These are phyloP conservation scores for Prinia subflava DNA, from an alignment of 2,113 vertebrate genomes.

Conservation along the genomic window DNA sequence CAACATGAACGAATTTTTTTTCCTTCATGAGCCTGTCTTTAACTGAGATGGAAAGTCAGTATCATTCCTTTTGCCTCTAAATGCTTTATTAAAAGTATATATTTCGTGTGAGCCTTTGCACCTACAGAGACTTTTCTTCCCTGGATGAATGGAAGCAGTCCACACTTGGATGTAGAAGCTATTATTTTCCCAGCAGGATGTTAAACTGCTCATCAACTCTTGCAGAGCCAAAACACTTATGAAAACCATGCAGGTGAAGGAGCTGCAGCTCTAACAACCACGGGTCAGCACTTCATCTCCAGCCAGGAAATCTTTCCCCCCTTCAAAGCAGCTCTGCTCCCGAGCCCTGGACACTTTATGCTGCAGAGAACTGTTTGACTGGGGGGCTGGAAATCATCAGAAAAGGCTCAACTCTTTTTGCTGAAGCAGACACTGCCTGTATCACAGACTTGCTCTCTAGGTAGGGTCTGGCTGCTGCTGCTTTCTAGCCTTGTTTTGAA, in stretches of 20 bases:
- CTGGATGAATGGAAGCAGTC: neutral
- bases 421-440: neutral
- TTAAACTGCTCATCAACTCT: conserved; percentile 34
- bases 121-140: neutral
- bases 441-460: neutral
- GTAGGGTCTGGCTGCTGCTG: neutral
- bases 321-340: neutral
- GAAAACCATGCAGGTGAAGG: neutral
- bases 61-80: neutral
- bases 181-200: conserved; percentile 47
- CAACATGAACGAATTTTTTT: neutral
- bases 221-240: neutral
- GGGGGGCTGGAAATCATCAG: neutral
- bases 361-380: neutral
- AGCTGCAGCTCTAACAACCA: neutral
- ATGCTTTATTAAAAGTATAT: neutral
- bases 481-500: neutral
- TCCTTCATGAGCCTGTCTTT: neutral
- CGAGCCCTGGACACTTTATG: neutral
- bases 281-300: neutral
- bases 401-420: neutral
- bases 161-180: neutral
- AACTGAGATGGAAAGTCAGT: neutral
- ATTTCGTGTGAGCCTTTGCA: neutral
- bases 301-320: neutral